Base-by-base conservation (phyloP, 2,888 invertebrate species). In the Perithous albicinctus region DNA sequence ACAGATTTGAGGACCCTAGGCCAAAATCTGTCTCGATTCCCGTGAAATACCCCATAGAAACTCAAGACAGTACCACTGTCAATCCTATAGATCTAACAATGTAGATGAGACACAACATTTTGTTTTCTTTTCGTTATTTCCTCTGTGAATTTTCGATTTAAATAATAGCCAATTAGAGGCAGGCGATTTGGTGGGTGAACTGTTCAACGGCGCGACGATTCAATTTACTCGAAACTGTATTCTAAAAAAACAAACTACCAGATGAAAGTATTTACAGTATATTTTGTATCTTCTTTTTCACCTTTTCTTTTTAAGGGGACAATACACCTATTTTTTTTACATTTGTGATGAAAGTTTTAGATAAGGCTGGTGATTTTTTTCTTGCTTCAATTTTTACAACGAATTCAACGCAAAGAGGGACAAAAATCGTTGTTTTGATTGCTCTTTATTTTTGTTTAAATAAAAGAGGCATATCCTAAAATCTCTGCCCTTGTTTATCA, bases 41-140 rank as follows among this genome's bases (percentile, higher is more conserved):
- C n/a, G n/a, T n/a, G n/a, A n/a, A n/a, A n/a, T n/a, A n/a, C n/a
- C n/a, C n/a, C n/a, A n/a, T 38, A 61, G 38, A 61, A 61, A 41
- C 12, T 38, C 15, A 41, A 38, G 8, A 51, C 48, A 51, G 48
- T 20, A 51, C 23, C 48, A 10, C 48, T 51, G 48, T 51, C 23
- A 51, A 51, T 23, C 23, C n/a, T 26, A 56, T n/a, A 51, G 63
- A 74, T 35, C 20, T 18, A 32, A 38, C 32, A 35, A 75, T 26
- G 26, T 64, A 51, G n/a, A 29, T 63, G 46, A 51, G 23, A 51
- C 35, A 74, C 12, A 10, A 46, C n/a, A n/a, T n/a, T n/a, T n/a
- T n/a, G n/a, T 23, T 35, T 63, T 74, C 38, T 51, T 74, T 35
- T 63, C 12, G 29, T 74, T 73, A 20, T 48, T 26, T n/a, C 48